Evolutionary conservation across 2,888 invertebrate genomes (phyloP).

Genomic region (Tinea trinotella): DNA sequence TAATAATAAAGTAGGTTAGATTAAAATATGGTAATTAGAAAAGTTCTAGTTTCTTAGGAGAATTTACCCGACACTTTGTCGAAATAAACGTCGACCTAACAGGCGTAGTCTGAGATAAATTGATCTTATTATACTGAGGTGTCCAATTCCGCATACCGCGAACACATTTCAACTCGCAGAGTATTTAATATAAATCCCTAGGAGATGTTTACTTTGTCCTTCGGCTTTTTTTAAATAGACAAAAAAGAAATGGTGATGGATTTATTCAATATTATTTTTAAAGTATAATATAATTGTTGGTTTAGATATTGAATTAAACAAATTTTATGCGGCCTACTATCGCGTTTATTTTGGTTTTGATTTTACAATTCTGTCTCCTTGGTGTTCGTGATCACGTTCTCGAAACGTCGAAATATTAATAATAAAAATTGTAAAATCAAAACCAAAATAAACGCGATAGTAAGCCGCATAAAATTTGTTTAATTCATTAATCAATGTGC

Average conservation of each 20-base stretch:
- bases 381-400: too few relatives aligned
- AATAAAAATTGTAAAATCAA: too few relatives aligned
- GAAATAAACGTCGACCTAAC: conserved; percentile 22
- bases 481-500: too few relatives aligned
- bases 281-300: too few relatives aligned
- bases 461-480: too few relatives aligned
- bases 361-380: too few relatives aligned
- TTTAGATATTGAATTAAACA: neutral
- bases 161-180: neutral
- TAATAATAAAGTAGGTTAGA: neutral
- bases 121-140: conserved; percentile 23
- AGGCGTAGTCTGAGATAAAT: conserved; percentile 22
- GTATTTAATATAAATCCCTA: neutral
- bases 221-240: neutral
- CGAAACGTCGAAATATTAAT: too few relatives aligned
- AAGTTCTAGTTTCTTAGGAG: conserved; percentile 3
- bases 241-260: too few relatives aligned
- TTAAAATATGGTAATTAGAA: conserved; percentile 11
- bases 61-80: conserved; percentile 9
- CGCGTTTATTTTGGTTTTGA: too few relatives aligned
- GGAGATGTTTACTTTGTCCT: neutral
- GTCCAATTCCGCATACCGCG: conserved; percentile 20
- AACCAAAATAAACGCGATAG: too few relatives aligned
- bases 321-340: too few relatives aligned
- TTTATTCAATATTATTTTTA: too few relatives aligned